These are phyloP conservation scores for Lycophotia porphyrea DNA, from an alignment of 2,888 invertebrate species.

Conservation along the genomic window DNA sequence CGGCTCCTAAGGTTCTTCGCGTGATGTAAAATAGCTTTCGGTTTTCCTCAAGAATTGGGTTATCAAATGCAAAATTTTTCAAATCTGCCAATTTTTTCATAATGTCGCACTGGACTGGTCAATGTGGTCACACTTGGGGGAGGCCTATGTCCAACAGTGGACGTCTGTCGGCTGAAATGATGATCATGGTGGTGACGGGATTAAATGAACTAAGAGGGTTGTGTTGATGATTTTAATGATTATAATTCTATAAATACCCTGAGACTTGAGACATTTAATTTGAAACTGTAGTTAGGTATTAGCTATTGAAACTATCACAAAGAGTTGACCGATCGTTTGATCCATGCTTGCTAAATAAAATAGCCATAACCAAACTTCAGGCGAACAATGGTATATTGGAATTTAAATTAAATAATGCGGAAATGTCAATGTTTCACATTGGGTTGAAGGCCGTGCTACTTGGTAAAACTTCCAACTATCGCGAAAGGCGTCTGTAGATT, in stretches of 20 bases:
- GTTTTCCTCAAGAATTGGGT: not conserved
- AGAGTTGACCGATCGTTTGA: not conserved
- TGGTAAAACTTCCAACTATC: too few relatives aligned
- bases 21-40: not conserved
- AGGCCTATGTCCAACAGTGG: too few relatives aligned
- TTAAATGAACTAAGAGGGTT: not conserved
- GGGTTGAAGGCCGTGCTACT: too few relatives aligned
- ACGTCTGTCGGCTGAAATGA: too few relatives aligned
- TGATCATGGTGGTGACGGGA: too few relatives aligned
- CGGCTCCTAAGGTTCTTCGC: too few relatives aligned
- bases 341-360: not conserved
- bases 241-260: not conserved
- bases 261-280: not conserved
- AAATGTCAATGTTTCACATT: too few relatives aligned
- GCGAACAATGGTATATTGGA: not conserved
- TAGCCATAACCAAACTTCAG: not conserved
- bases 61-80: not conserved
- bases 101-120: too few relatives aligned
- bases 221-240: not conserved
- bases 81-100: not conserved
- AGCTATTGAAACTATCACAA: not conserved
- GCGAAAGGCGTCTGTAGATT: too few relatives aligned
- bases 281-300: not conserved
- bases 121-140: too few relatives aligned
- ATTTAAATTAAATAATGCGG: constrained; percentile 7